Percentiles rank a stretch among this genome's conserved stretches.
Conservation (phyloP, 2,888 invertebrate genomes). For the Drosophila longiperda region DNA sequence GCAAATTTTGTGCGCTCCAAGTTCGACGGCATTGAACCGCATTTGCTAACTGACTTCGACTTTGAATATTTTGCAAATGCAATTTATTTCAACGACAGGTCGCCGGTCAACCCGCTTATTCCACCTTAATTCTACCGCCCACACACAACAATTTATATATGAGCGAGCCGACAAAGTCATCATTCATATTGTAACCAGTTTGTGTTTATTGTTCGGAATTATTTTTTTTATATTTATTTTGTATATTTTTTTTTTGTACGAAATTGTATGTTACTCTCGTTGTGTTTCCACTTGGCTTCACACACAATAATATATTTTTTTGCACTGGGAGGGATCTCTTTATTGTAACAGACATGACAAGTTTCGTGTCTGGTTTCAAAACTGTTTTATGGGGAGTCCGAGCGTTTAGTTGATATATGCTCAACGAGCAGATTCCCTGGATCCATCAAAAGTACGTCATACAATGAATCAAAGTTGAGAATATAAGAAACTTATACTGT, state of each 20-base stretch:
- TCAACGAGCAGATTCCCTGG: constrained; percentile 3
- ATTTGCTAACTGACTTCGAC: constrained; percentile 63
- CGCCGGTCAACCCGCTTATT: not conserved
- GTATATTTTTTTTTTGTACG: not conserved
- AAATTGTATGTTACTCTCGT: not conserved
- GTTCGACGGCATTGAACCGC: constrained; percentile 46
- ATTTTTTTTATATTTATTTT: not conserved
- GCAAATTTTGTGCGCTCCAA: constrained; percentile 20
- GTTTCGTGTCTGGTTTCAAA: constrained; percentile 11
- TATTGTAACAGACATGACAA: constrained; percentile 35
- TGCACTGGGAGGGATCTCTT: constrained; percentile 9
- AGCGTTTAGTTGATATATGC: not conserved
- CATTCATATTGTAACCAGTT: constrained; percentile 12
- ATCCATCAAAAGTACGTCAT: not conserved
- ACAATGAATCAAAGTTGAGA: not conserved
- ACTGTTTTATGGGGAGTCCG: not conserved
- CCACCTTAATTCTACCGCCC: not conserved
- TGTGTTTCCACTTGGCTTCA: constrained; percentile 24
- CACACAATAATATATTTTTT: constrained; percentile 29
- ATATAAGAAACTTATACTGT: too few species aligned
- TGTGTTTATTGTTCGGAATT: constrained; percentile 15
- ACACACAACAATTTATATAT: constrained; percentile 1
- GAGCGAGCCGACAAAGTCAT: constrained; percentile 11
- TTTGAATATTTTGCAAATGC: constrained; percentile 61
- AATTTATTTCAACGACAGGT: constrained; percentile 28